Conservation (phyloP, 1,140 invertebrate genomes). For the Tetranychus cinnabarinus region DNA sequence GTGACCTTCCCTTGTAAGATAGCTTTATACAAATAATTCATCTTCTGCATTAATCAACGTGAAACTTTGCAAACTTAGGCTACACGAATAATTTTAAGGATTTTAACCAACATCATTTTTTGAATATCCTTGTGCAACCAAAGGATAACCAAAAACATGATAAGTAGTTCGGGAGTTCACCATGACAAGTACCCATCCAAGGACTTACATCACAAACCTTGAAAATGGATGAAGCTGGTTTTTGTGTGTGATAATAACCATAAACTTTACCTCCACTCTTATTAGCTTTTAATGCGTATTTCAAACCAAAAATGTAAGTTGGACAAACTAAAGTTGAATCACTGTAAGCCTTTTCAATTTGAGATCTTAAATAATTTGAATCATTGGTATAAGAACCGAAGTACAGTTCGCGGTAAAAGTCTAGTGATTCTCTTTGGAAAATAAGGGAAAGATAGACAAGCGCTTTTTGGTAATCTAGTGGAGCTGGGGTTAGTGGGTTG, state of each 20-base stretch:
- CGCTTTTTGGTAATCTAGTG: neutral
- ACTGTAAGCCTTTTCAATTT: neutral
- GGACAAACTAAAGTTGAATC: neutral
- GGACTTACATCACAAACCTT: neutral
- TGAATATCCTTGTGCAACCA: neutral
- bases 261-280: neutral
- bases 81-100: too few relatives aligned
- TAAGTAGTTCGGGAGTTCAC: neutral
- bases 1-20: too few relatives aligned
- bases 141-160: neutral
- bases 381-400: neutral
- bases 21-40: too few relatives aligned
- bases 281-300: neutral
- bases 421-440: neutral
- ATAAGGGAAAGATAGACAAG: neutral
- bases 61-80: too few relatives aligned
- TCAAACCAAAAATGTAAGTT: neutral
- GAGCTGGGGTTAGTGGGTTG: neutral
- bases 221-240: neutral
- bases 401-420: neutral
- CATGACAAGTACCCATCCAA: neutral
- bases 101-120: too few relatives aligned
- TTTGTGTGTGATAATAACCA: neutral
- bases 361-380: neutral
- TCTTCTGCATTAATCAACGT: too few relatives aligned